These are phyloP conservation scores for Allophyes oxyacanthae DNA, from an alignment of 2,888 invertebrate species.

Conservation along the genomic window DNA sequence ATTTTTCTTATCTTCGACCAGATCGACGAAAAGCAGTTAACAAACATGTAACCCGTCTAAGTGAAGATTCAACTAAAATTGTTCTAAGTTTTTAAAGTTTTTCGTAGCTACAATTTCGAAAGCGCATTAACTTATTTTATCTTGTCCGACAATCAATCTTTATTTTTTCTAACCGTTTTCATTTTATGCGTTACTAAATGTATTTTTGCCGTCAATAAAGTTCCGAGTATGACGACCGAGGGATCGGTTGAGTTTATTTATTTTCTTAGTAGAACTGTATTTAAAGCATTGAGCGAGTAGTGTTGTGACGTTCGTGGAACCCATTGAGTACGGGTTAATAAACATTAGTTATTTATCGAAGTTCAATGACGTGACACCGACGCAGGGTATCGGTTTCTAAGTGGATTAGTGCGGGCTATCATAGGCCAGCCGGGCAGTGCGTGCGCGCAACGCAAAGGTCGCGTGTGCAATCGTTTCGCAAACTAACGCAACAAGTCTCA, in stretches of 20 bases:
- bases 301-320: constrained; percentile 47
- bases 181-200: constrained; percentile 56
- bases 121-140: constrained; percentile 44
- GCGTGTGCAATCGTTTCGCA: constrained; percentile 62
- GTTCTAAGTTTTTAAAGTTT: constrained; percentile 16
- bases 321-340: constrained; percentile 42
- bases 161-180: constrained; percentile 56
- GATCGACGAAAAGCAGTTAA: constrained; percentile 19
- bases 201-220: constrained; percentile 57
- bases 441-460: constrained; percentile 75
- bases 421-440: constrained; percentile 63
- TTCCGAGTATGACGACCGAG: constrained; percentile 50
- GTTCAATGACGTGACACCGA: constrained; percentile 66
- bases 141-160: constrained; percentile 52
- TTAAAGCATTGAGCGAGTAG: constrained; percentile 30
- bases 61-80: constrained; percentile 13
- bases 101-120: constrained; percentile 3
- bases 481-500: constrained; percentile 56
- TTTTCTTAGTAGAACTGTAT: constrained; percentile 46
- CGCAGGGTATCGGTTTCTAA: constrained; percentile 65
- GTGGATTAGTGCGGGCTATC: constrained; percentile 79
- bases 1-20: constrained; percentile 37
- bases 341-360: constrained; percentile 53
- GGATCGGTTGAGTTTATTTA: constrained; percentile 50
- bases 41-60: constrained; percentile 20